These are phyloP conservation scores for Phorcus lineatus DNA, from an alignment of 2,888 invertebrate species.

Conservation along the genomic window DNA sequence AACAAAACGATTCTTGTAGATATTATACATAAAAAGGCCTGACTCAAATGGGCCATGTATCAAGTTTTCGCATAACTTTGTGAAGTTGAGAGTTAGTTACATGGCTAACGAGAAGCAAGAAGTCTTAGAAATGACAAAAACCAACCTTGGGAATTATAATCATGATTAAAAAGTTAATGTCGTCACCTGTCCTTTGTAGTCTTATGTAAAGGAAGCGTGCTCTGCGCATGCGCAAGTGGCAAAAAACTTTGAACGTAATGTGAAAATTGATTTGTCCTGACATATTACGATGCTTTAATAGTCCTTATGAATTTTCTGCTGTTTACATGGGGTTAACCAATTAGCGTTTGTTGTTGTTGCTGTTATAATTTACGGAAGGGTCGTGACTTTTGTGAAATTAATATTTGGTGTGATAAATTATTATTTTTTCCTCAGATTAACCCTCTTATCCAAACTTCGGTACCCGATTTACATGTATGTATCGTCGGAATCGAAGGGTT, in stretches of 20 bases:
- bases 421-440: background rate
- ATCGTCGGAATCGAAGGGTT: no score
- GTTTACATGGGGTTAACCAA: background rate
- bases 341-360: background rate
- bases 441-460: background rate
- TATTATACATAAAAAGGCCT: background rate
- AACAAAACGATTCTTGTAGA: background rate
- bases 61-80: background rate
- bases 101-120: background rate
- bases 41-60: background rate
- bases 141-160: background rate
- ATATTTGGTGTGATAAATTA: background rate
- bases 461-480: background rate
- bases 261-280: background rate
- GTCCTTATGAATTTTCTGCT: background rate
- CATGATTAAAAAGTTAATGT: slow-evolving; percentile 9
- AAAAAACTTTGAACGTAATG: background rate
- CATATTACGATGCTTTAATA: background rate
- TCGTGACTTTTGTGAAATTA: background rate
- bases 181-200: slow-evolving; percentile 17
- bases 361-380: background rate
- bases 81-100: background rate
- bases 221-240: background rate
- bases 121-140: background rate
- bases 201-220: background rate